These are phyloP conservation scores for Drosophila pseudotakahashii DNA, from an alignment of 2,888 invertebrate species.

Conservation along the genomic window DNA sequence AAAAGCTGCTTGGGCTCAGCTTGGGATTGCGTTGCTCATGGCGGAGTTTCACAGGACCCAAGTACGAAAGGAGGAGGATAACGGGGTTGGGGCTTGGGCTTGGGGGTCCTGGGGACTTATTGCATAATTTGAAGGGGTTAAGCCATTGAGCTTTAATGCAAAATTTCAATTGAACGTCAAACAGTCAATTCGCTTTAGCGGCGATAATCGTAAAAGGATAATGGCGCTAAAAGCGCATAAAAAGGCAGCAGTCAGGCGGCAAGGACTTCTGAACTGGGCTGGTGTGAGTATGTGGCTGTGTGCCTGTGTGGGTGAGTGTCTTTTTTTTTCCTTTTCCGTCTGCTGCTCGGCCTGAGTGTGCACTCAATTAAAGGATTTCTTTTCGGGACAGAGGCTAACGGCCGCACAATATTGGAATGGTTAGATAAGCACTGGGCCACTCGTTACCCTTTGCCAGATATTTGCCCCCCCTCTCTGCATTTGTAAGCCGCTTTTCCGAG, in stretches of 20 bases:
- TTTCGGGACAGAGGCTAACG: slow-evolving; percentile 48
- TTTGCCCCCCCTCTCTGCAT: neutral
- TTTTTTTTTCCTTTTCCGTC: slow-evolving; percentile 16
- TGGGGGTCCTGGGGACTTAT: slow-evolving; percentile 43
- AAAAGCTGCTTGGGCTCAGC: slow-evolving; percentile 48
- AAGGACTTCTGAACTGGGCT: slow-evolving; percentile 9
- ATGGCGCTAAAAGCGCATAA: slow-evolving; percentile 79
- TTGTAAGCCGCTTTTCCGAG: neutral
- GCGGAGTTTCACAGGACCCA: slow-evolving; percentile 30
- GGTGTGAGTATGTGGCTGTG: slow-evolving; percentile 13
- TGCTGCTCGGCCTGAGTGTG: slow-evolving; percentile 67
- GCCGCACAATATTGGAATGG: slow-evolving; percentile 45
- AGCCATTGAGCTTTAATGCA: slow-evolving; percentile 79
- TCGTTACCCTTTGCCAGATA: slow-evolving; percentile 3
- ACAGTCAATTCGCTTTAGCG: slow-evolving; percentile 80
- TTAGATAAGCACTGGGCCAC: slow-evolving; percentile 52
- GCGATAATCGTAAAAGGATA: slow-evolving; percentile 81
- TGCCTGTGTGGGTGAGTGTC: slow-evolving; percentile 6
- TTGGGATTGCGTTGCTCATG: slow-evolving; percentile 29
- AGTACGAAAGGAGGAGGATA: neutral
- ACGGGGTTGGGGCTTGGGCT: neutral
- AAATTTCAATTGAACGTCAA: slow-evolving; percentile 81
- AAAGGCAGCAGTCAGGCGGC: slow-evolving; percentile 56
- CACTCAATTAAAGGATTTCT: slow-evolving; percentile 79
- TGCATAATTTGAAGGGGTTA: slow-evolving; percentile 79